phyloP scores from a whole-genome alignment of 53 echinoderm and acorn worm genomes.

The Luidia sarsii region DNA sequence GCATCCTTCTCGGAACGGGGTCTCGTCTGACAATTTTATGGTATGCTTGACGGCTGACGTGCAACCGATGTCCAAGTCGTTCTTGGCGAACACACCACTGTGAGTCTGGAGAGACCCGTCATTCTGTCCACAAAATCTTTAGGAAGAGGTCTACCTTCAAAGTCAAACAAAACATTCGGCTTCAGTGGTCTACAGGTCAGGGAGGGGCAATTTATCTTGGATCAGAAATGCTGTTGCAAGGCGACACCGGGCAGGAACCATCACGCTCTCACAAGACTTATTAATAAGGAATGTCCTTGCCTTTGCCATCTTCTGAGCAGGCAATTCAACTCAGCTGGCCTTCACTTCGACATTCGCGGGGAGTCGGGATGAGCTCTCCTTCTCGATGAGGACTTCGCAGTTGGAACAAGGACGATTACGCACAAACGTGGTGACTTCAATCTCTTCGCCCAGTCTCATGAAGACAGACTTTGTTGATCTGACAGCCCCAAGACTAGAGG shows the following conservation, averaged over 20 bases:
- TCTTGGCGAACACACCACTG: slow-evolving; percentile 37
- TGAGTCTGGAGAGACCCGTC: background rate
- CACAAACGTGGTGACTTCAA: background rate
- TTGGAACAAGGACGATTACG: background rate
- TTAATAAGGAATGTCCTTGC: background rate
- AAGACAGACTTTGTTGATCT: background rate
- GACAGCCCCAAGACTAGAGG: background rate
- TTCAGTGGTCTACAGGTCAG: too few relatives aligned
- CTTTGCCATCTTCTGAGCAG: background rate
- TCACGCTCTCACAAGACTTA: background rate
- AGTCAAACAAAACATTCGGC: too few relatives aligned
- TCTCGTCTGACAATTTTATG: slow-evolving; percentile 52
- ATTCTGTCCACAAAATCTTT: slow-evolving; percentile 2
- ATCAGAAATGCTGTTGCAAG: background rate
- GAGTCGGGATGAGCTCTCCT: background rate
- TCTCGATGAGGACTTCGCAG: background rate
- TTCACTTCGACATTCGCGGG: background rate
- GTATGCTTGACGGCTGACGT: slow-evolving; percentile 49
- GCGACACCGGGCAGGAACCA: background rate
- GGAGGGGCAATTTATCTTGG: background rate
- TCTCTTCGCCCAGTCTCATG: background rate
- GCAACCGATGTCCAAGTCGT: slow-evolving; percentile 59
- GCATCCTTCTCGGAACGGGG: slow-evolving; percentile 56
- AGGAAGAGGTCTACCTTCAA: background rate
- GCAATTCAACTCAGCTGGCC: background rate